A percentile compares a stretch with the other conserved stretches of the same genome.
phyloP scores from a whole-genome alignment of 1,140 invertebrate genomes.

The Anastrepha ludens region DNA sequence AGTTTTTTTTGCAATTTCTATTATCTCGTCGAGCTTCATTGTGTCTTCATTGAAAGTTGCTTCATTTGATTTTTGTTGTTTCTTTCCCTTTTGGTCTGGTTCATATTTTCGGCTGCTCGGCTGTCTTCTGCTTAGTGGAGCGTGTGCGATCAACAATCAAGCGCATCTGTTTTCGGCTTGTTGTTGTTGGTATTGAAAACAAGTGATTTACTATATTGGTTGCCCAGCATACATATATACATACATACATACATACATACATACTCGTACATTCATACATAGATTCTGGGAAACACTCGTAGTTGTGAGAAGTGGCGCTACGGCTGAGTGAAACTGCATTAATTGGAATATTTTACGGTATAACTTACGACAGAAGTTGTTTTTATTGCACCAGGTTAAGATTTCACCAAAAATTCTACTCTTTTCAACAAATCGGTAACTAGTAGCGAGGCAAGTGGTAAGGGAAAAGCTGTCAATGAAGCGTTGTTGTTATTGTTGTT shows the following conservation, averaged over 20 bases:
- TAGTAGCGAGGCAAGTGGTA: too few species aligned
- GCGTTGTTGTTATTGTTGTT: too few species aligned
- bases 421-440: too few species aligned
- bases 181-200: not conserved
- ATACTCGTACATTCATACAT: not conserved
- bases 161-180: not conserved
- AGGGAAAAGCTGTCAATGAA: too few species aligned
- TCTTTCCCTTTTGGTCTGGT: not conserved
- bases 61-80: not conserved
- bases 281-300: not conserved
- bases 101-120: too few species aligned
- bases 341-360: too few species aligned
- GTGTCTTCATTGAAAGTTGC: constrained; percentile 14
- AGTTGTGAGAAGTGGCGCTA: not conserved
- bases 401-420: too few species aligned
- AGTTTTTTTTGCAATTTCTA: not conserved
- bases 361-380: too few species aligned
- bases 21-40: not conserved
- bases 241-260: not conserved
- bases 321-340: not conserved
- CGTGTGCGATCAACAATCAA: not conserved
- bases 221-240: not conserved
- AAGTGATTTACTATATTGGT: not conserved
- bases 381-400: too few species aligned
- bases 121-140: not conserved